Evolutionary conservation across 2,113 vertebrate species (phyloP), one percentile per base, ranked within the genome.

Genomic region (Tiliqua scincoides): DNA sequence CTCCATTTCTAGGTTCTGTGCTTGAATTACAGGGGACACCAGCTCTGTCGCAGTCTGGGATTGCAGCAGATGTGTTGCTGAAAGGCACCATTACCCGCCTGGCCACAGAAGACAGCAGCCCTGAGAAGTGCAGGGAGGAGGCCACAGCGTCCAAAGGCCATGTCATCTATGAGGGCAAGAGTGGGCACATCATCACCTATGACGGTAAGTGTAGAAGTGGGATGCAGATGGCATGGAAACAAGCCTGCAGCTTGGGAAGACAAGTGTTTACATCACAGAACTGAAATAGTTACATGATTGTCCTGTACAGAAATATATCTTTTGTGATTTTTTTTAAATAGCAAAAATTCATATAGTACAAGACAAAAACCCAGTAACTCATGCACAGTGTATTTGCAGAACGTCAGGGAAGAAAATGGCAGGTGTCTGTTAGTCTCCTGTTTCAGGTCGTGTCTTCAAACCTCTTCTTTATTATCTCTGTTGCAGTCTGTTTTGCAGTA

Each of bases 121-220:
- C 97, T 3, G 99, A 99, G 79, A 99, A 98, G 92, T 91, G 96
- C 88, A 94, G 98, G 18, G 98, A 97, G 40, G 98, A 99, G 87
- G 95, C 97, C 62, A 83, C 97, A 74, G 93, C 98, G 89, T 94
- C 98, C 92, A 99, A 99, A 95, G 98, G 97, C 93, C 98, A 99
- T 21, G 98, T 99, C 87, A 99, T 99, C 91, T 99, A 99, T 79
- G 98, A 99, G 96, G 98, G 99, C 92, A 99, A 98, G 93, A 99
- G 97, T 86, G 98, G 98, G 70, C 98, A 99, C 90, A 98, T 99
- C 87, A 95, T 99, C 17, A 99, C 98, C 15, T 99, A 98, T 18
- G 98, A 99, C 52, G 96, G 99, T 99, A 94, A 97, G 97, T 96
- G 10, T 61, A 10, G 0, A 3, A 57, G 5, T 54, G 1, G 43